Evolutionary conservation across 2,888 invertebrate genomes (phyloP), one percentile per base, ranked within the genome.

Genomic region (Oxyscelio sp.): DNA sequence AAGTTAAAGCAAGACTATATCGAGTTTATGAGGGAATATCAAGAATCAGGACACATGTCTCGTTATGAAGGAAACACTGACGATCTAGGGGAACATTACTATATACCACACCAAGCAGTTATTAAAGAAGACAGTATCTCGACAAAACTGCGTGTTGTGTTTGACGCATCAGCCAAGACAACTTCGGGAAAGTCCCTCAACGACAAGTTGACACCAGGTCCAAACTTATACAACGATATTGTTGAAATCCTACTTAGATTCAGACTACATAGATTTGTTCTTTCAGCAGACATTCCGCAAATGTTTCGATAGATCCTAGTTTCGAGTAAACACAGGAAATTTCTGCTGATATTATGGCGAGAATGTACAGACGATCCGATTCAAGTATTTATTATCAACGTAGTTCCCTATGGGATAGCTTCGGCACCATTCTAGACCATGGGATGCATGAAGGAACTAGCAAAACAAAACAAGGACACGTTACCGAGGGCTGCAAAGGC

Each of bases 21-120:
- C 27, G 6, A 27, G 27, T 27, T 27, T 27, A 27, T 27, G 27
- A 27, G 6, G 27, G 27, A 27, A 27, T 27, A 27, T 27, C 27
- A 27, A 27, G 27, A 27, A 6, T 27, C 27, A 27, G 27, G 27
- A 27, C 27, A 27, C 6, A 27, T 27, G 27, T 27, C 27, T 6
- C 6, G 27, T 27, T 27, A 27, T 6, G 27, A 27, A n/a, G n/a
- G n/a, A n/a, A n/a, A n/a, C n/a, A n/a, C n/a, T n/a, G n/a, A n/a
- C n/a, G n/a, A n/a, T n/a, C n/a, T n/a, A n/a, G n/a, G n/a, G n/a
- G n/a, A n/a, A n/a, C n/a, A n/a, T n/a, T n/a, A n/a, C n/a, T 9
- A 24, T 3, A 74, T 86, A 9, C 56, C 70, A 1, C 70, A 70
- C 43, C 56, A 70, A 11, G 11, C 70, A 24, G 56, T 70, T 8